Base-by-base conservation (phyloP, 2,797 vertebrate genomes). In the Bovichtus variegatus region DNA sequence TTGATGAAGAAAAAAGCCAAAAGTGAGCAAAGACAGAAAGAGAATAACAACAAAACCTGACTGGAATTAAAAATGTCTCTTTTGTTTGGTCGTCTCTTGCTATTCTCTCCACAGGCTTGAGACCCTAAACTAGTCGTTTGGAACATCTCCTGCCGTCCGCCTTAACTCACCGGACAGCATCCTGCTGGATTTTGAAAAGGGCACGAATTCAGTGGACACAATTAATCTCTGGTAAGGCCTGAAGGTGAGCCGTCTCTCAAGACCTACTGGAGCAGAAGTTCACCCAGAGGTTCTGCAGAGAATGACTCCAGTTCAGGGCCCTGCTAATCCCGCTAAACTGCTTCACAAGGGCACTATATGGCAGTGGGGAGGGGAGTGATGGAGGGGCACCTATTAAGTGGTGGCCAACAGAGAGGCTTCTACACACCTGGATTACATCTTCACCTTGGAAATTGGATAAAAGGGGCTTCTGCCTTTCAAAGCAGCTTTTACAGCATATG, bases 181-280 rank as follows among this genome's bases (percentile, higher is more conserved):
- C 88, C 80, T 81, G 78, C 85, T 86, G 91, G 75, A 76, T 85
- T 89, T 78, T 84, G 69, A 82, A 90, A 89, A 88, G 83, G 90
- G 86, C 91, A 88, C 23, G 31, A 51, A 84, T 83, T 86, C 78
- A 47, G 46, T 40, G 73, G 80, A 83, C 29, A 29, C 85, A 80
- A 84, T 86, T 90, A 83, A 87, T 92, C 89, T 81, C 71, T 1
- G 49, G 74, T 72, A 71, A 76, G 71, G 83, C 80, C 86, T 72
- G 76, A 80, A 90, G 89, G 90, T 88, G 85, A 90, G 86, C 74
- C 69, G 82, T 75, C 83, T 89, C 79, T 74, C 66, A 71, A 40
- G 77, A 82, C 78, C 70, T 69, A 66, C 43, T 71, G 68, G 65
- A 80, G 70, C 81, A 80, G 47, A 82, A 59, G 88, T 90, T 83